Evolutionary conservation across 2,888 invertebrate species (phyloP), one percentile per base, ranked within the genome.

Genomic region (Spisula solida): DNA sequence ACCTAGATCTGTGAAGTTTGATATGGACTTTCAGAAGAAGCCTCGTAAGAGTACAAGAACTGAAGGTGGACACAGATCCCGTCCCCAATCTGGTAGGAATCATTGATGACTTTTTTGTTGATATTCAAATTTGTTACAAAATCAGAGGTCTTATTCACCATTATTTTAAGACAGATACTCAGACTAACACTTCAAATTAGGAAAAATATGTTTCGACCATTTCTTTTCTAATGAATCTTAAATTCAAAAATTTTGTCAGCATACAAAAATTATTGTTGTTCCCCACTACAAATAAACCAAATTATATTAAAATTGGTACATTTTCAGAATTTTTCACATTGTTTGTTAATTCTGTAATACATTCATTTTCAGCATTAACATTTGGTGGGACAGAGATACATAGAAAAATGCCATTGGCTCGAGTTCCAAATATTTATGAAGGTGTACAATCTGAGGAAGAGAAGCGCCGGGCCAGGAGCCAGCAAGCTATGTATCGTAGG

Each of bases 401-500:
- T 51, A 86, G 90, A 51, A 90, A 88, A 18, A 81, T 90, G 34
- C 91, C 91, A 8, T 66, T 75, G 48, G 66, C 86, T 10, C 66
- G 85, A 55, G 93, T 95, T 10, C 94, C 94, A 20, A 94, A 94
- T 75, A 95, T 96, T 60, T 95, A 95, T 83, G 92, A 94, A 10
- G 96, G 95, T 4, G 95, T 95, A 1, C 91, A 92, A 56, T 89
- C 90, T 47, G 94, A 94, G 85, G 95, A 95, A 83, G 94, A 95
- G 82, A 94, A 94, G 34, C 90, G 91, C 31, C 91, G 94, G 20
- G 94, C 95, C 79, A 92, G 93, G 82, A 92, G 92, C 47, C 96
- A 96, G 89, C 95, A 95, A 47, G 95, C 95, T 10, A 94, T 95
- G 87, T 96, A 95, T 88, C 92, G 96, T 31, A 93, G 96, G 16